Evolutionary conservation across 2,113 vertebrate species (phyloP).

Genomic region (Sorex araneus): DNA sequence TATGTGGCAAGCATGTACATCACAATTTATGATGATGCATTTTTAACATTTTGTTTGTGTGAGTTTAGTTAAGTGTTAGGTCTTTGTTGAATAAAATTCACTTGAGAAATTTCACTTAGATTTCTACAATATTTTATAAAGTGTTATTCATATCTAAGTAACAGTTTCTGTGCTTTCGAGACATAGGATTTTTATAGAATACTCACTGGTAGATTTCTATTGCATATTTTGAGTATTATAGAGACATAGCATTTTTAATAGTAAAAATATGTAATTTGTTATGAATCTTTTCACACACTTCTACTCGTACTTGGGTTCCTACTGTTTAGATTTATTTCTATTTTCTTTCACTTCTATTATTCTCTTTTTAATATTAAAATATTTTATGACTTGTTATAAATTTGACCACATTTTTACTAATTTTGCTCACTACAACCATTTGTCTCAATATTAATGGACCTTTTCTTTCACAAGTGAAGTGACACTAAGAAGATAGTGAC

Average conservation of each 20-base stretch:
- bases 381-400: constrained; percentile 13
- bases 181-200: background rate
- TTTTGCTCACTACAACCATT: constrained; percentile 51
- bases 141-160: background rate
- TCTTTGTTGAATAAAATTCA: background rate
- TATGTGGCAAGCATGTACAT: background rate
- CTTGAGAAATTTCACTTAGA: background rate
- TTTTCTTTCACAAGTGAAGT: background rate
- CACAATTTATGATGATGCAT: background rate
- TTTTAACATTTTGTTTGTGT: constrained; percentile 7
- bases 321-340: background rate
- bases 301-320: constrained; percentile 3
- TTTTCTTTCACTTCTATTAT: constrained; percentile 28
- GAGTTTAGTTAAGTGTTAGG: background rate
- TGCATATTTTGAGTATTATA: too few relatives aligned
- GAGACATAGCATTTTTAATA: too few relatives aligned
- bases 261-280: background rate
- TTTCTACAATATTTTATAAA: background rate
- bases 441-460: background rate
- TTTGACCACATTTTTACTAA: constrained; percentile 11
- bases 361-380: background rate
- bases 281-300: background rate
- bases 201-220: too few relatives aligned
- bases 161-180: background rate
- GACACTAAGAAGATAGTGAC: background rate